Conservation (phyloP, 2,113 vertebrate genomes). For the Sinocyclocheilus anophthalmus region DNA sequence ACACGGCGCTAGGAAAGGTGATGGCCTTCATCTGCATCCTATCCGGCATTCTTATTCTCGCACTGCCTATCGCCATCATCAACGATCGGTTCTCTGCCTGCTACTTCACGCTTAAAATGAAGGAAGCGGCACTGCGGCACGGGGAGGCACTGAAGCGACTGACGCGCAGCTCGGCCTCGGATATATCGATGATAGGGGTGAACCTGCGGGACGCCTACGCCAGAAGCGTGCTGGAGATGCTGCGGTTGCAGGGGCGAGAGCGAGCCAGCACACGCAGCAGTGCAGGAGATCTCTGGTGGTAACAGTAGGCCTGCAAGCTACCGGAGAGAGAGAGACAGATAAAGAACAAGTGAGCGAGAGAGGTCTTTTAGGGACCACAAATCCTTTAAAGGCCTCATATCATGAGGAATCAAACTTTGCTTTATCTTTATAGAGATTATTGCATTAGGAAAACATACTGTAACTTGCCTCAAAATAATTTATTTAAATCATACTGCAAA, state of each 20-base stretch:
- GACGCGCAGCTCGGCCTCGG: constrained; percentile 82
- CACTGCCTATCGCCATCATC: constrained; percentile 96
- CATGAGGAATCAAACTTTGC: not conserved
- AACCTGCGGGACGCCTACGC: constrained; percentile 91
- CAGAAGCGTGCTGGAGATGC: constrained; percentile 88
- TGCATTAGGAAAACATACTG: not conserved
- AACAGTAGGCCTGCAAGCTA: constrained; percentile 10
- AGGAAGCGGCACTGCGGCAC: constrained; percentile 87
- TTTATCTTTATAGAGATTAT: not conserved
- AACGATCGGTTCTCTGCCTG: constrained; percentile 96
- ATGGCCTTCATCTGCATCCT: constrained; percentile 95
- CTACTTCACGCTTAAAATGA: constrained; percentile 91
- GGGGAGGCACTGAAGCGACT: constrained; percentile 86
- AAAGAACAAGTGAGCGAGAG: not conserved
- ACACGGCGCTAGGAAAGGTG: constrained; percentile 86
- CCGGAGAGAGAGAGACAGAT: not conserved
- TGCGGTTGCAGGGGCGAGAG: constrained; percentile 82
- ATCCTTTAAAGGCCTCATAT: not conserved
- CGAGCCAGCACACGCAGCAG: constrained; percentile 86
- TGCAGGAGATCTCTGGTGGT: constrained; percentile 87
- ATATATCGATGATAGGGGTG: constrained; percentile 79
- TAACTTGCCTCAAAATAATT: not conserved
- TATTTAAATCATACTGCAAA: not conserved
- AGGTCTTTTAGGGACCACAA: not conserved
- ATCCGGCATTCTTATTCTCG: constrained; percentile 91